Evolutionary conservation across 1,140 invertebrate species (phyloP), one percentile per base, ranked within the genome.

Genomic region (Heliconius nattereri): DNA sequence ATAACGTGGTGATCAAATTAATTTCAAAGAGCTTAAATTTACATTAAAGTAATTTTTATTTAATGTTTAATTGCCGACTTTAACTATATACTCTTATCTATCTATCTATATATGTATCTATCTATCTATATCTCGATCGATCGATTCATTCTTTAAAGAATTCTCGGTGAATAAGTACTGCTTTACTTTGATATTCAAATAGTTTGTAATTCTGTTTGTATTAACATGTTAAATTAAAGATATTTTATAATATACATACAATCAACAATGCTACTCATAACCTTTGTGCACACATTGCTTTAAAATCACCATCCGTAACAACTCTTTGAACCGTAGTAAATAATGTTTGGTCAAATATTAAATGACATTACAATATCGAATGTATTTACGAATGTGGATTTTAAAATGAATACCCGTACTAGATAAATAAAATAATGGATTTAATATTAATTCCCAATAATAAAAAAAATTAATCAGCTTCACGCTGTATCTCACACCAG

Each of bases 271-370:
- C 2, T 29, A 66, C 26, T 26, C 26, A 16, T 66, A 29, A 66
- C 60, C 60, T 80, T 66, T 80, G 75, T 80, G 52, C 13, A 73
- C 23, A 52, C 70, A 76, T 73, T 86, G 81, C 81, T 87, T 83
- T 80, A 79, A 74, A 84, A 70, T 84, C 89, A 89, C 88, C 85
- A 86, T 71, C 86, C 89, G 85, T 91, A 87, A 91, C 90, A 60
- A 84, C 78, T 71, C 86, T 85, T 80, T 91, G 91, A 92, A 92
- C 90, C 90, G 86, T 92, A 89, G 78, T 87, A 81, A 83, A 74
- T 81, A 87, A 82, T 84, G 73, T 78, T 81, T 73, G 52, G 71
- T 71, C 80, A 82, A 74, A 66, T 66, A 13, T 66, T 66, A 66
- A 13, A 26, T 66, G 26, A 66, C 13, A 66, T 29, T 66, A 66